phyloP scores from a whole-genome alignment of 2,888 invertebrate genomes.

The Eristalinus sepulchralis region DNA sequence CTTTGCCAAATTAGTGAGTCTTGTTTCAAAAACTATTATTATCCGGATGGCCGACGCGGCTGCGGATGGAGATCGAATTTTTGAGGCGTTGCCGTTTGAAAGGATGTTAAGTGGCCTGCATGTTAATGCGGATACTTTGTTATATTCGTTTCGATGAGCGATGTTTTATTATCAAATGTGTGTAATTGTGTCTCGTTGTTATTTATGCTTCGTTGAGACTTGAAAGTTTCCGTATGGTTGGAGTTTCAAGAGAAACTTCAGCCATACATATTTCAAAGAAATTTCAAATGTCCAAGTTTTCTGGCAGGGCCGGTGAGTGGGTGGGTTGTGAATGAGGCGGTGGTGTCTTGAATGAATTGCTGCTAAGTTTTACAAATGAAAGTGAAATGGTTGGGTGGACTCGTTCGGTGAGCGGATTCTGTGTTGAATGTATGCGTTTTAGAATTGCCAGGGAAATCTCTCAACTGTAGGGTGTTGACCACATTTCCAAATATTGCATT shows the following conservation, averaged over 20 bases:
- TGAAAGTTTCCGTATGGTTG: background rate
- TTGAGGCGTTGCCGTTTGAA: conserved; percentile 5
- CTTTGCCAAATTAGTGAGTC: conserved; percentile 36
- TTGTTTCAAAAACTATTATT: conserved; percentile 23
- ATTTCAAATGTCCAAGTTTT: background rate
- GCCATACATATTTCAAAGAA: background rate
- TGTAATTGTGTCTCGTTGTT: background rate
- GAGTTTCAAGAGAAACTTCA: background rate
- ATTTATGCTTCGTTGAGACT: background rate
- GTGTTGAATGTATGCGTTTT: background rate
- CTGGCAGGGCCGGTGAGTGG: background rate
- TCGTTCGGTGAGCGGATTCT: background rate
- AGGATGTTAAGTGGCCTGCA: background rate
- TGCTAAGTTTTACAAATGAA: background rate
- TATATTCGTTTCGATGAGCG: background rate
- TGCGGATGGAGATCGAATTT: background rate
- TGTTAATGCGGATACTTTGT: background rate
- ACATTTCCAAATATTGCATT: background rate
- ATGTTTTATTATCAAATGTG: background rate
- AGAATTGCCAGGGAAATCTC: background rate
- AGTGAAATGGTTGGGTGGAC: background rate
- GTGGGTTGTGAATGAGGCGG: background rate
- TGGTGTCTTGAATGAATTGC: background rate
- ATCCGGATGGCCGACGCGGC: background rate
- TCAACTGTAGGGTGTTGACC: background rate